Evolutionary conservation across 2,888 invertebrate species (phyloP).

Genomic region (Ormyrus labotus): DNA sequence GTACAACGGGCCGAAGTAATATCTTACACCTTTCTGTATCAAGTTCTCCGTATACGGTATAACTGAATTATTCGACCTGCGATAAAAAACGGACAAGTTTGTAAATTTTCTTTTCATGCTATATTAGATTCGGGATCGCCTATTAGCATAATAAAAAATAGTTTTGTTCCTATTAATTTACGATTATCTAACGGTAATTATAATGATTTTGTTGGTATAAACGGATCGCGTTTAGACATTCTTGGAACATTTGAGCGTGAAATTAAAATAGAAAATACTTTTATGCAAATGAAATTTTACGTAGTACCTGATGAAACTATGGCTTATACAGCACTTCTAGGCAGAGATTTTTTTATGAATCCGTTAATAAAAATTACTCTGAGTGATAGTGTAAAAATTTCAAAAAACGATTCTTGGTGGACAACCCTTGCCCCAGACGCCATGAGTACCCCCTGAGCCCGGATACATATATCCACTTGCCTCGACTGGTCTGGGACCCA

Average conservation of each 20-base stretch:
- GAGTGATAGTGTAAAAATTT: background rate
- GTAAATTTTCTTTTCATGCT: conserved; percentile 15
- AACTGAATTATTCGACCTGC: background rate
- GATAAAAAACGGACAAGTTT: background rate
- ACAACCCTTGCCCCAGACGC: too few relatives aligned
- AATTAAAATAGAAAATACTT: background rate
- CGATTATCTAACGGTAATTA: background rate
- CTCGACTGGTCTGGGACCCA: too few relatives aligned
- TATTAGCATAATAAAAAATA: conserved; percentile 33
- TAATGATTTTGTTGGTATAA: background rate
- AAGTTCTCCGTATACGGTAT: conserved; percentile 22
- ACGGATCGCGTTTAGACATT: background rate
- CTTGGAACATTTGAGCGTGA: background rate
- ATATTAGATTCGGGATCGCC: background rate
- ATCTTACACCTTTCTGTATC: background rate
- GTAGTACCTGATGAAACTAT: background rate
- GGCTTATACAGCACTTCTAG: background rate
- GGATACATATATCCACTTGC: too few relatives aligned
- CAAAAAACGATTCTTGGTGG: background rate
- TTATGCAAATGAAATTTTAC: background rate
- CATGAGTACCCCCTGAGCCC: too few relatives aligned
- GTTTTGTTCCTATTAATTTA: background rate
- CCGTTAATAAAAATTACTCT: conserved; percentile 7
- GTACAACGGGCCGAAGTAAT: background rate
- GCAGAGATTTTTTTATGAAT: background rate